Evolutionary conservation across 2,797 vertebrate species (phyloP).

Genomic region (Adrianichthys oophorus): DNA sequence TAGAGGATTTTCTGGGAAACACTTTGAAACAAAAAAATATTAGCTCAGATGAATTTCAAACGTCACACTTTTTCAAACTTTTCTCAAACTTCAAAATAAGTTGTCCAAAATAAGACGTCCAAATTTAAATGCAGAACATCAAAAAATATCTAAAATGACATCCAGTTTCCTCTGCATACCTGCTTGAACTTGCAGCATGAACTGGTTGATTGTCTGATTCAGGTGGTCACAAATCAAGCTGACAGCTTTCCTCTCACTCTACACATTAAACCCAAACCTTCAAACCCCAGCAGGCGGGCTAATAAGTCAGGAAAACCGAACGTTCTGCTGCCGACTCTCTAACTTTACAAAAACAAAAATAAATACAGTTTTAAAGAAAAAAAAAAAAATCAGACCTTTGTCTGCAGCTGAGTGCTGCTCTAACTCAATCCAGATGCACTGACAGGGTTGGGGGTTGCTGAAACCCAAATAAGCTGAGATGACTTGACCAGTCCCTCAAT

Average conservation of each 20-base stretch:
- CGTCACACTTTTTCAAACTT: too few relatives aligned
- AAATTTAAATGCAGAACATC: too few relatives aligned
- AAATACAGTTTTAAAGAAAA: neutral
- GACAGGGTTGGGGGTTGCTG: conserved; percentile 26
- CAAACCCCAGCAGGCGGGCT: neutral
- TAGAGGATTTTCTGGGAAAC: neutral
- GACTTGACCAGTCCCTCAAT: conserved; percentile 47
- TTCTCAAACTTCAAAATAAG: too few relatives aligned
- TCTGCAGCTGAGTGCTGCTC: conserved; percentile 24
- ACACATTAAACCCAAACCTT: neutral
- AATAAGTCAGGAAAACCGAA: conserved; percentile 9
- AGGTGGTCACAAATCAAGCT: neutral
- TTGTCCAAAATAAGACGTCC: too few relatives aligned
- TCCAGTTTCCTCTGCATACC: neutral
- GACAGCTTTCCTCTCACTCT: neutral
- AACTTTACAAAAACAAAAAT: conserved; percentile 13
- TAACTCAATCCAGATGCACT: conserved; percentile 66
- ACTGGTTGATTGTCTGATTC: neutral
- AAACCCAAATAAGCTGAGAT: conserved; percentile 64
- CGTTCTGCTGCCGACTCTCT: neutral
- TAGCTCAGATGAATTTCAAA: too few relatives aligned
- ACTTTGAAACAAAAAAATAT: too few relatives aligned
- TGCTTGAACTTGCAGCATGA: neutral
- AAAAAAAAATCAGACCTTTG: conserved; percentile 10
- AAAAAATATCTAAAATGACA: neutral